These are phyloP conservation scores for Pachypeltis micranthus DNA, from an alignment of 1,140 invertebrate genomes.

Conservation along the genomic window DNA sequence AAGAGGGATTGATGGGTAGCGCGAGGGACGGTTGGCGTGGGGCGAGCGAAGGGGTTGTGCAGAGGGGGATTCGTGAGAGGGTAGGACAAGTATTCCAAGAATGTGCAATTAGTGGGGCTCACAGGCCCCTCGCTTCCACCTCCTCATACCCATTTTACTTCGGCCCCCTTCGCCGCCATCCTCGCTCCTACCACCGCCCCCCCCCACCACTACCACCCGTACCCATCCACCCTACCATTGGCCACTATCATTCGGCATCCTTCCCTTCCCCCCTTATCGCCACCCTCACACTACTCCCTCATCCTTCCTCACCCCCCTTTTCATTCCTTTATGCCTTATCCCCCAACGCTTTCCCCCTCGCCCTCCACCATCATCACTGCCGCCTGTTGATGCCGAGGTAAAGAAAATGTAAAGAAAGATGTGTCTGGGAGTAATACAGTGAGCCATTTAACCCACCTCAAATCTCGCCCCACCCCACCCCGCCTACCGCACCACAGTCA, in stretches of 20 bases:
- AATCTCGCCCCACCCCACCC: neutral
- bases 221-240: neutral
- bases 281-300: neutral
- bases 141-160: constrained; percentile 21
- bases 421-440: constrained; percentile 1
- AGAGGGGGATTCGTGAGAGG: no score
- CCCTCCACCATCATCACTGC: no score
- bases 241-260: neutral
- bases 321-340: neutral
- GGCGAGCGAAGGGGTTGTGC: no score
- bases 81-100: constrained; percentile 29
- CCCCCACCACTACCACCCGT: constrained; percentile 5
- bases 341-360: neutral
- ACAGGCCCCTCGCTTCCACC: constrained; percentile 5
- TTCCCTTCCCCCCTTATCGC: constrained; percentile 9
- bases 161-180: constrained; percentile 18
- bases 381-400: neutral
- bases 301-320: constrained; percentile 6
- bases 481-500: no score
- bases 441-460: constrained; percentile 7
- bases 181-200: constrained; percentile 10
- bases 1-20: no score
- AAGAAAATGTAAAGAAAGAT: constrained; percentile 7
- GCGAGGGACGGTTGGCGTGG: constrained; percentile 20
- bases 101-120: constrained; percentile 29